These are phyloP conservation scores for Ceryle rudis DNA, from an alignment of 2,797 vertebrate genomes.

Conservation along the genomic window DNA sequence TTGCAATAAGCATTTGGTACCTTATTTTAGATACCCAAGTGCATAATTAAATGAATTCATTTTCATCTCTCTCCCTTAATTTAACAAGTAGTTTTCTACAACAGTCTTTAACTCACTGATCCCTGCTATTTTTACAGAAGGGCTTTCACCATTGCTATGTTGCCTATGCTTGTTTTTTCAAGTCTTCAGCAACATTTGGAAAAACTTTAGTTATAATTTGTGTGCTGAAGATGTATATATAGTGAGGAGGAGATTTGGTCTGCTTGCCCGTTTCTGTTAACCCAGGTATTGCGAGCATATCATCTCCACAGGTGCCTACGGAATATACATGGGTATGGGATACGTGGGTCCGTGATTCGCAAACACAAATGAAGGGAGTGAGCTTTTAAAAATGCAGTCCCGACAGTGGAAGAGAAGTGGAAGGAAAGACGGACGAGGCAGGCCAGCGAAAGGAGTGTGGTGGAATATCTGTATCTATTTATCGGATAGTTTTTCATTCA, in stretches of 20 bases:
- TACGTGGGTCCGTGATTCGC: not conserved
- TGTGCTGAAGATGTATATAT: not conserved
- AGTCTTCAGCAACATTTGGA: not conserved
- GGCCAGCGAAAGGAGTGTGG: not conserved
- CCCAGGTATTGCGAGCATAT: not conserved
- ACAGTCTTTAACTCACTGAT: not conserved
- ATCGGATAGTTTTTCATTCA: not conserved
- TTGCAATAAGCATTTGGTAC: not conserved
- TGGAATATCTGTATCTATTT: not conserved
- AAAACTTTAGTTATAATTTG: not conserved
- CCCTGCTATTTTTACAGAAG: not conserved
- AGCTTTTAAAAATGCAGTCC: not conserved
- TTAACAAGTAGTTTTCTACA: not conserved
- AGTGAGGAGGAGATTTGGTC: conserved; percentile 4
- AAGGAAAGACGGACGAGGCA: not conserved
- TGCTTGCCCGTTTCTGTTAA: not conserved
- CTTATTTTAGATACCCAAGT: conserved; percentile 20
- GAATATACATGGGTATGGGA: not conserved
- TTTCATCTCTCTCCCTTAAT: not conserved
- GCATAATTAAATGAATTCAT: conserved; percentile 35
- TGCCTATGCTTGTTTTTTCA: not conserved
- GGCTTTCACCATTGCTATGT: not conserved
- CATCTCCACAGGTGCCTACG: not conserved
- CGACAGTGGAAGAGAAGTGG: not conserved
- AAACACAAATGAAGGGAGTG: not conserved